Evolutionary conservation across 2,888 invertebrate genomes (phyloP).

Genomic region (Monochamus alternatus): DNA sequence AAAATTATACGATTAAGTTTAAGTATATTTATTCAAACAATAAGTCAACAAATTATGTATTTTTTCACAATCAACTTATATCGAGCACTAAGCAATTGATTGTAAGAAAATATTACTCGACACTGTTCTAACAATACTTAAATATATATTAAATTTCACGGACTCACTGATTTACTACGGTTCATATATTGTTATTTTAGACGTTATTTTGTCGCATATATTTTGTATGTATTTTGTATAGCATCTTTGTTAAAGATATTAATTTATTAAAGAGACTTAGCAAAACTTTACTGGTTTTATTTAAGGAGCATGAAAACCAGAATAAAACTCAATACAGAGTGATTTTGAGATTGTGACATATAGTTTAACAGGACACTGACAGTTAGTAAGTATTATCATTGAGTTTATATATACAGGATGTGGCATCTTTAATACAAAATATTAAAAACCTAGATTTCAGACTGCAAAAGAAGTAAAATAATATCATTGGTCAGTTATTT

Average conservation of each 20-base stretch:
- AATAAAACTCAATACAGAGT: too few relatives aligned
- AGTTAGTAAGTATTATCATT: too few relatives aligned
- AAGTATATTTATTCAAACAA: conserved; percentile 7
- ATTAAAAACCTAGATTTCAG: too few relatives aligned
- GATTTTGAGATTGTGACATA: too few relatives aligned
- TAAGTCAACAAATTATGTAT: background rate
- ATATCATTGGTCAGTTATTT: too few relatives aligned
- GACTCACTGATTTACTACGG: background rate
- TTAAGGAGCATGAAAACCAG: background rate
- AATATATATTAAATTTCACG: too few relatives aligned
- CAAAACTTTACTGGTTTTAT: background rate
- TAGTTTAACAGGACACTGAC: too few relatives aligned
- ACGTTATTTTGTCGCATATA: background rate
- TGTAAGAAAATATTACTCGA: too few relatives aligned
- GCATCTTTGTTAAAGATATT: background rate
- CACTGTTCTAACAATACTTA: too few relatives aligned
- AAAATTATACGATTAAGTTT: conserved; percentile 16
- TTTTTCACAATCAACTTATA: background rate
- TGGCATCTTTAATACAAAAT: too few relatives aligned
- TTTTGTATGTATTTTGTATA: conserved; percentile 1
- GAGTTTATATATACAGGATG: too few relatives aligned
- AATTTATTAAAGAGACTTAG: background rate
- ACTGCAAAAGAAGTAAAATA: too few relatives aligned
- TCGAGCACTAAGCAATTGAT: background rate
- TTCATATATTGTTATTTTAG: background rate